Conservation (phyloP, 2,888 invertebrate species). For the Zygaena filipendulae region DNA sequence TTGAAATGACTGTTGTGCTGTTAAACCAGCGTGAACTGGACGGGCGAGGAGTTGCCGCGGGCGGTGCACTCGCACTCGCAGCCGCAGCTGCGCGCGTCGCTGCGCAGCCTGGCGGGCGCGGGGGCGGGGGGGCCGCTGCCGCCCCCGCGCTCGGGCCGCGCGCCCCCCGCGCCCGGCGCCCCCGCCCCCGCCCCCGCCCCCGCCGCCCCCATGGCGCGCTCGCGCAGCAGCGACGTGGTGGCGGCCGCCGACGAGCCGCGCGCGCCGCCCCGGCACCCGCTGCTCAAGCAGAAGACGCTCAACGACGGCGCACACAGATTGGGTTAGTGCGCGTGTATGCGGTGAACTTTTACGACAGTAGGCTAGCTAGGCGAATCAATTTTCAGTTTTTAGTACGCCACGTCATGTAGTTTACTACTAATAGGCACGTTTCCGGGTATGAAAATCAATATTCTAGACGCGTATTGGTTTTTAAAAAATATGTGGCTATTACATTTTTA, state of each 20-base stretch:
- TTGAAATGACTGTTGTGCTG: too few relatives aligned
- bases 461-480: too few relatives aligned
- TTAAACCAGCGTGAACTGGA: slow-evolving; percentile 62
- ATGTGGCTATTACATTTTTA: too few relatives aligned
- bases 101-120: slow-evolving; percentile 23
- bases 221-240: slow-evolving; percentile 39
- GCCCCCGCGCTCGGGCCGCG: slow-evolving; percentile 15
- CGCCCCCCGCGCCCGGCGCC: slow-evolving; percentile 22
- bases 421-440: too few relatives aligned
- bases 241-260: slow-evolving; percentile 27
- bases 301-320: too few relatives aligned
- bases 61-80: slow-evolving; percentile 37
- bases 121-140: slow-evolving; percentile 20
- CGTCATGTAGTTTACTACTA: too few relatives aligned
- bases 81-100: slow-evolving; percentile 37
- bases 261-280: slow-evolving; percentile 26
- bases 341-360: too few relatives aligned
- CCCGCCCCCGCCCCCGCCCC: slow-evolving; percentile 34
- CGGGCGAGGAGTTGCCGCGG: slow-evolving; percentile 47
- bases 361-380: too few relatives aligned
- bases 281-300: slow-evolving; percentile 24
- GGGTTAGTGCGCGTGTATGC: too few relatives aligned
- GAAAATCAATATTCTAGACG: too few relatives aligned
- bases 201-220: slow-evolving; percentile 36
- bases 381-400: too few relatives aligned